Base-by-base conservation (phyloP, 2,797 vertebrate species). In the Poeciliopsis gracilis region DNA sequence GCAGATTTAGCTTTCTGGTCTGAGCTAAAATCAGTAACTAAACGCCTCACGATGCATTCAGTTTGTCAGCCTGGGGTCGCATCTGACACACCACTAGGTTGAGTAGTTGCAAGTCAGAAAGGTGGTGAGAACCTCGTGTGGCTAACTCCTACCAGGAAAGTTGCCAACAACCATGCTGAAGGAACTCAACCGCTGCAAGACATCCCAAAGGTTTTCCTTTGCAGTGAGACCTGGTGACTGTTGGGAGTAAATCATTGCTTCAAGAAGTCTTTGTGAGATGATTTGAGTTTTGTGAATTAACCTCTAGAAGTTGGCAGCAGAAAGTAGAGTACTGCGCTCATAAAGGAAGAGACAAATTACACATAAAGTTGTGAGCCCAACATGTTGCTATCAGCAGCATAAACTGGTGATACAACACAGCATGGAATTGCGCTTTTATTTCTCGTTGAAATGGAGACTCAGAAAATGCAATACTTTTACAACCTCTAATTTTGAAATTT, bases 1-100 rank as follows among this genome's bases (percentile, higher is more conserved):
- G 82, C 77, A 79, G 59, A 73, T 78, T 80, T 78, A 38, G 71
- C 8, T 53, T 7, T 47, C 25, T 4, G 73, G 36, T 76, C 46
- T 76, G 84, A 81, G 81, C 82, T 87, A 88, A 83, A 80, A 72
- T 89, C 84, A 82, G 81, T 77, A 72, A 83, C 30, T 53, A 82
- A 87, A 80, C 66, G 70, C 80, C 86, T 90, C 20, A 11, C 25
- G 63, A 41, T 25, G 20, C 7, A 20, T 20, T 20, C 36, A 16
- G 30, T 61, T 67, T 38, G 36, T 23, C 9, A 25, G 20, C 12
- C 36, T 41, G 9, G 5, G 20, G 3, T 25, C 20, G 6, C 7
- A 36, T 38, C 16, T 67, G 9, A 36, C 20, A 25, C 20, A 41
- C 36, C 23, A 20, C 33, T 3, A 9, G 18, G 33, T 61, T 61